A percentile compares a stretch with the other conserved stretches of the same genome.
phyloP scores from a whole-genome alignment of 2,888 invertebrate genomes.

The Cecidostiba fungosa region DNA sequence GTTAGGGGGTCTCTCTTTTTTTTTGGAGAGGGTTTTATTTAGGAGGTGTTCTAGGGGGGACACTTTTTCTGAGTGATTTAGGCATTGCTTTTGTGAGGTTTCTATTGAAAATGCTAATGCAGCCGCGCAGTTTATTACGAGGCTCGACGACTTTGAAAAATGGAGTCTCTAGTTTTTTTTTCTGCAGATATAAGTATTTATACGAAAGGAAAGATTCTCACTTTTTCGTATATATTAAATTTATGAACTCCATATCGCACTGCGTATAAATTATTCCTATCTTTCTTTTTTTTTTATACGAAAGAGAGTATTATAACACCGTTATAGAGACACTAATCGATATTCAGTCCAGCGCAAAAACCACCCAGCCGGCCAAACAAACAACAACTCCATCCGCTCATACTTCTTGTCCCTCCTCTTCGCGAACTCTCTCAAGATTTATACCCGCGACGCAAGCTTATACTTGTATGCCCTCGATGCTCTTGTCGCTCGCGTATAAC shows the following conservation, averaged over 20 bases:
- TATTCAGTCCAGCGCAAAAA: neutral
- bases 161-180: neutral
- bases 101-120: slow-evolving; percentile 13
- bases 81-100: neutral
- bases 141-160: neutral
- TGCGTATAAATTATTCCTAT: neutral
- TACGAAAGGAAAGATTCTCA: neutral
- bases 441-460: slow-evolving; percentile 1
- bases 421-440: neutral
- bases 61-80: neutral
- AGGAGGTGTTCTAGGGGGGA: neutral
- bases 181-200: neutral
- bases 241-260: neutral
- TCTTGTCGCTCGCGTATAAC: neutral
- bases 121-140: neutral
- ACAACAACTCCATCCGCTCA: slow-evolving; percentile 3
- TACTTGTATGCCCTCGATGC: neutral
- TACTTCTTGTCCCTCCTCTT: neutral
- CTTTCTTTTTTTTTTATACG: neutral
- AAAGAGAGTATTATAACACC: neutral
- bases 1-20: slow-evolving; percentile 1
- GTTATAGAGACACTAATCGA: neutral
- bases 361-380: neutral
- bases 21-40: neutral
- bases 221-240: neutral